Base-by-base conservation (phyloP, 64 coral and sea anemone species). In the Hydrozoanthus tunicans region DNA sequence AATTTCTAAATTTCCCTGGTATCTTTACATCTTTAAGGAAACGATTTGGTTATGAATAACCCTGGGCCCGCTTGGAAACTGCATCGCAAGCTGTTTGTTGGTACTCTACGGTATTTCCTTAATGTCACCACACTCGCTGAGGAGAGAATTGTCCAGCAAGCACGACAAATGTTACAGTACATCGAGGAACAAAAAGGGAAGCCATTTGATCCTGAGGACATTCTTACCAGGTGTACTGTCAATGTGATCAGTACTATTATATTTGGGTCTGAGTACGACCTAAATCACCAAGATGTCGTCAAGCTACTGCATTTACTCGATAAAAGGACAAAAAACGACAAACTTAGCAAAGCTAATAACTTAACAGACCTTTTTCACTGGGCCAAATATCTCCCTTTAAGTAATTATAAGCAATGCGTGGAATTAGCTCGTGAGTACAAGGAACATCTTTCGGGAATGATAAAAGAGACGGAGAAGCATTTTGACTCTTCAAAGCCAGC, bases 191-290 rank as follows among this genome's bases (percentile, higher is more conserved):
- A 91, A 20, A 58, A 91, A 20, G 77, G 67, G 26, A 69, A 4
- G 23, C 90, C 78, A 12, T 91, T 91, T 81, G 78, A 91, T 58
- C 90, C 78, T 7, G 53, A 78, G 7, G 3, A 59, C n/a, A 80
- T 78, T 69, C 51, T 91, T 14, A 66, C 61, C 14, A 65, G 6
- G 3, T 55, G 58, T 25, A 25, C 56, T 71, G 90, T 69, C 10
- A 80, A 81, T 56, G 17, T 91, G 14, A 81, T 91, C 14, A 80
- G 64, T 58, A 80, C 59, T 3, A 72, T 91, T 7, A 81, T 69
- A 12, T 91, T 91, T 81, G 90, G 90, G 4, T 4, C 26, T n/a
- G 90, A 80, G 6, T 82, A 91, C 20, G 90, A 91, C 64, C 17
- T 80, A n/a, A 55, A 51, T 1, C 60, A 91, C 26, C 78, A 61